phyloP scores from a whole-genome alignment of 2,888 invertebrate species.

The Aporophyla nigra region DNA sequence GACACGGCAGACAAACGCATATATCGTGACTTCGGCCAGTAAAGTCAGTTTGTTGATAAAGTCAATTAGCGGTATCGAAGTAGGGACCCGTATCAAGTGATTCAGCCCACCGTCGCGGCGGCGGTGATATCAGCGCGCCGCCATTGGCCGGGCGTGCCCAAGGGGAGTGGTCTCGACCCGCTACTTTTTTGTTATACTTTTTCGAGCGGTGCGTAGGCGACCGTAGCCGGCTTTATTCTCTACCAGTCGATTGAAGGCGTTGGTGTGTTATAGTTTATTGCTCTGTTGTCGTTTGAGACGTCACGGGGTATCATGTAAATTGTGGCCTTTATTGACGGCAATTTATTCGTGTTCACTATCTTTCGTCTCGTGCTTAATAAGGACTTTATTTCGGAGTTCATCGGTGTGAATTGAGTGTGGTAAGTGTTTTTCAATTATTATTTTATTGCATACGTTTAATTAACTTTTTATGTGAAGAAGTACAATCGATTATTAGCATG shows the following conservation, averaged over 20 bases:
- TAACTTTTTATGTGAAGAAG: conserved; percentile 24
- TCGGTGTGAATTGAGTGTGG: conserved; percentile 74
- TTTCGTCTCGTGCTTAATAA: conserved; percentile 80
- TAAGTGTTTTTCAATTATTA: conserved; percentile 71
- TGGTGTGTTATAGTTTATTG: conserved; percentile 90
- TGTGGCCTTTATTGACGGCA: conserved; percentile 82
- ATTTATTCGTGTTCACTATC: conserved; percentile 79
- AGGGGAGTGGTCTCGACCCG: conserved; percentile 87
- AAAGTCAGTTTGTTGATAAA: conserved; percentile 91
- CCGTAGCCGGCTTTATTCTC: conserved; percentile 85
- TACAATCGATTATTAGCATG: conserved; percentile 21
- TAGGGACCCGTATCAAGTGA: conserved; percentile 88
- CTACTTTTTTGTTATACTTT: conserved; percentile 86
- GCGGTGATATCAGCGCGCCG: conserved; percentile 78
- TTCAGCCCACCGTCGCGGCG: conserved; percentile 86
- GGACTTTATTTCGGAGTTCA: conserved; percentile 81
- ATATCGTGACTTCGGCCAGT: conserved; percentile 90
- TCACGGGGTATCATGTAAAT: conserved; percentile 85
- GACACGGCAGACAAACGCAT: conserved; percentile 89
- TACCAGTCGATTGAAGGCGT: conserved; percentile 89
- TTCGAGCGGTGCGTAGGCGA: conserved; percentile 87
- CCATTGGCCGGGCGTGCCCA: conserved; percentile 84
- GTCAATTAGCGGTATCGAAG: conserved; percentile 91
- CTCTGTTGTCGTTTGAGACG: conserved; percentile 81
- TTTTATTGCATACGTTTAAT: conserved; percentile 51